Evolutionary conservation across 2,797 vertebrate genomes (phyloP), one percentile per base, ranked within the genome.

Genomic region (Podarcis siculus): DNA sequence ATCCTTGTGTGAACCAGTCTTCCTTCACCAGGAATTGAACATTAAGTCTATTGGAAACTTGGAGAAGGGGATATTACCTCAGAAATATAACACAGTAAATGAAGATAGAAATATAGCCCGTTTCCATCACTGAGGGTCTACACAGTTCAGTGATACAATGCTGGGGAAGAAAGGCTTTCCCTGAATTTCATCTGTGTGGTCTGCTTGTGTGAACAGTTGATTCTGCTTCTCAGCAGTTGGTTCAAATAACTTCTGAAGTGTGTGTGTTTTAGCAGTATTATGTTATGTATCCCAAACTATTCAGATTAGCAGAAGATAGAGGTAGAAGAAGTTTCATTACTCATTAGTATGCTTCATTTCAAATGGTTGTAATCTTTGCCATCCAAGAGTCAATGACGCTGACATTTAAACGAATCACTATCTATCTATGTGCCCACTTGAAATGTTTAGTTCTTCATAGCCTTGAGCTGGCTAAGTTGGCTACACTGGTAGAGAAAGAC

Each of bases 401-500:
- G 72, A 37, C 72, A 37, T 75, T 37, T 75, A 19, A 32, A 79
- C 58, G 10, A 6, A 79, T 8, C 15, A 32, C 45, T 58, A 58
- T 58, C 49, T 55, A 55, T 39, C 21, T 7, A 42, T 58, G 25
- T 83, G 39, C 66, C 79, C 77, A 42, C 72, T 23, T 30, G 86
- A 90, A 90, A 91, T 77, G 35, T 72, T 27, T 1, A 73, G 84
- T 19, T 61, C 3, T 88, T 86, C 84, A 19, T 71, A 67, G 35
- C 71, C 76, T 7, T 35, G 32, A 71, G 3, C 4, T 27, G 85
- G 19, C n/a, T 76, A 21, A 73, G 82, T 75, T 42, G 45, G 30
- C 49, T 37, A 86, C 77, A 66, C 78, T 66, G 6, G 72, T 86
- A 55, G 67, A 66, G 67, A 94, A 92, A 79, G 39, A 89, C 42